These are phyloP conservation scores for Pristionchus maxplancki DNA, from an alignment of 2,888 invertebrate species.

Conservation along the genomic window DNA sequence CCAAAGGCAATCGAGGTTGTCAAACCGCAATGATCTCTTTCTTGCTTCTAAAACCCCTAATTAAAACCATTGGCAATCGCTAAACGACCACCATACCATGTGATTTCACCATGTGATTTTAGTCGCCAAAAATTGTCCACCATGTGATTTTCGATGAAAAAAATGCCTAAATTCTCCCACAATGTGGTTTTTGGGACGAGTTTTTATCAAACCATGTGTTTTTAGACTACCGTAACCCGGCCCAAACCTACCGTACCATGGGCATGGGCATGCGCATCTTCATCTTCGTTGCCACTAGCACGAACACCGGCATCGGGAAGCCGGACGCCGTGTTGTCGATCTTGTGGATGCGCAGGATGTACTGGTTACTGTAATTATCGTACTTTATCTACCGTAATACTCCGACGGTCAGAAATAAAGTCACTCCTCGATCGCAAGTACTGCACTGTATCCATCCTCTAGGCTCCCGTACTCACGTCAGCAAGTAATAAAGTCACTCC, in stretches of 20 bases:
- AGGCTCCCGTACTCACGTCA: neutral
- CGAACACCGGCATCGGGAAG: slow-evolving; percentile 79
- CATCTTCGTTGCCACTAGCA: slow-evolving; percentile 79
- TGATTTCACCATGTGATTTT: too few species aligned
- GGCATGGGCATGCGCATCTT: slow-evolving; percentile 75
- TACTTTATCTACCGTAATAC: too few species aligned
- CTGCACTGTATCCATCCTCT: neutral
- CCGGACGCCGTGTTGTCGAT: slow-evolving; percentile 61
- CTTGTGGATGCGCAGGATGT: slow-evolving; percentile 67
- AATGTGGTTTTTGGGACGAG: too few species aligned
- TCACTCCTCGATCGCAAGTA: neutral
- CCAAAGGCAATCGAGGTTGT: too few species aligned
- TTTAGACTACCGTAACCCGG: neutral
- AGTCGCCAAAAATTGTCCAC: too few species aligned
- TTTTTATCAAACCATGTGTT: too few species aligned
- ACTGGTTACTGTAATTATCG: slow-evolving; percentile 59
- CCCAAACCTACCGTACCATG: slow-evolving; percentile 58
- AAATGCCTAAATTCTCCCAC: too few species aligned
- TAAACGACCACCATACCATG: too few species aligned
- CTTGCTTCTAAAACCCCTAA: too few species aligned
- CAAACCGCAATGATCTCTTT: too few species aligned
- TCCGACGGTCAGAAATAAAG: too few species aligned
- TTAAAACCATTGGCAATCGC: neutral
- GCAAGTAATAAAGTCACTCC: neutral
- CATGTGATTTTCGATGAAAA: too few species aligned